Conservation (phyloP, 2,888 invertebrate genomes). For the Incurvaria masculella region DNA sequence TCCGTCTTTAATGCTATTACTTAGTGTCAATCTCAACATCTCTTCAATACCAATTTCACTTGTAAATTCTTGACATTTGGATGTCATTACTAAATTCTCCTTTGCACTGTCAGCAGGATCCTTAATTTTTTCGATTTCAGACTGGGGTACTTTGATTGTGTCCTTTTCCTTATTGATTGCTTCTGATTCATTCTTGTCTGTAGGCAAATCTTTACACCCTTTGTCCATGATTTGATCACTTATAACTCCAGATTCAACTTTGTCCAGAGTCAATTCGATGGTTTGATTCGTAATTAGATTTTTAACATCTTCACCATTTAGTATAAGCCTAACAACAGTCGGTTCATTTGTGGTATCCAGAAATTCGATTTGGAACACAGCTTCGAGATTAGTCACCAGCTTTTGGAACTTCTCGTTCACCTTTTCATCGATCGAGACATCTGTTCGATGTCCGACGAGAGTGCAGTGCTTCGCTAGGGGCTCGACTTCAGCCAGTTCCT, state of each 20-base stretch:
- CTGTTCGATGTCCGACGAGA: slow-evolving; percentile 44
- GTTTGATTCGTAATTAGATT: slow-evolving; percentile 7
- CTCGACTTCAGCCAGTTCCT: slow-evolving; percentile 53
- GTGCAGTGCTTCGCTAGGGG: slow-evolving; percentile 63
- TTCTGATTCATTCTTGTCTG: not conserved
- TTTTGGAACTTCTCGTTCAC: slow-evolving; percentile 38
- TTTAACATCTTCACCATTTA: slow-evolving; percentile 48
- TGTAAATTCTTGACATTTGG: too few species aligned
- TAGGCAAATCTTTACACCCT: not conserved
- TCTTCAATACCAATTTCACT: too few species aligned
- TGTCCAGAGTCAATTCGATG: not conserved
- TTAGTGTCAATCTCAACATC: too few species aligned
- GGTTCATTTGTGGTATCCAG: slow-evolving; percentile 57
- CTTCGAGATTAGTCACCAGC: slow-evolving; percentile 51
- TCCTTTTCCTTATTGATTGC: slow-evolving; percentile 2
- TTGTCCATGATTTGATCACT: slow-evolving; percentile 1
- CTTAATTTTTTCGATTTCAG: slow-evolving; percentile 7
- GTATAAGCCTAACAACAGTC: slow-evolving; percentile 54
- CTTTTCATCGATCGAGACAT: slow-evolving; percentile 40
- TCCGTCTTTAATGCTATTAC: too few species aligned
- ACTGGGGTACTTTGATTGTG: slow-evolving; percentile 4
- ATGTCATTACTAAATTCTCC: slow-evolving; percentile 9
- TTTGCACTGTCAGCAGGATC: slow-evolving; percentile 8
- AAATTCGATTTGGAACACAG: slow-evolving; percentile 60
- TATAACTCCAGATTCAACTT: not conserved